phyloP scores from a whole-genome alignment of 2,113 vertebrate genomes.

The Dolichallabes microphthalmus region DNA sequence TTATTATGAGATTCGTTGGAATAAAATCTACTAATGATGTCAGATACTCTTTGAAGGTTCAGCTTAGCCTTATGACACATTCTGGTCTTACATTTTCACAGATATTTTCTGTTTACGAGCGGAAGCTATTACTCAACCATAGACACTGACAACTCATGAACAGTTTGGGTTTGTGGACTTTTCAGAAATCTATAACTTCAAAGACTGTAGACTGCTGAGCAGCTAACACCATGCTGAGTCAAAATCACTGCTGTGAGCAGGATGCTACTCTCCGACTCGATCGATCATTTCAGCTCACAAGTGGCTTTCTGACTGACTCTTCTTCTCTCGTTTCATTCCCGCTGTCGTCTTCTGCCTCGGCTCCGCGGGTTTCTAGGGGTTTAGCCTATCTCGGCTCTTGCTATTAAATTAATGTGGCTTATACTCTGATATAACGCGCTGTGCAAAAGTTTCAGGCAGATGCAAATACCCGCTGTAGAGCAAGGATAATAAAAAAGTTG shows the following conservation, averaged over 20 bases:
- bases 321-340: constrained; percentile 19
- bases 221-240: constrained; percentile 22
- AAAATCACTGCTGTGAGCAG: constrained; percentile 26
- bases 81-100: background rate
- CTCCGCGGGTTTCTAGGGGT: constrained; percentile 49
- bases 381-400: constrained; percentile 24
- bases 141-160: background rate
- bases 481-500: too few species aligned
- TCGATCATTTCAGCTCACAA: constrained; percentile 47
- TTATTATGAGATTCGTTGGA: background rate
- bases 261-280: constrained; percentile 13
- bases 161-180: background rate
- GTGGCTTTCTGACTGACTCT: constrained; percentile 37
- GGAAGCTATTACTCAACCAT: constrained; percentile 6
- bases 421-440: background rate
- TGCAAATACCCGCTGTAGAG: too few species aligned
- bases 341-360: constrained; percentile 42
- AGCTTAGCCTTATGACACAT: constrained; percentile 5
- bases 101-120: background rate
- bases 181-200: constrained; percentile 17
- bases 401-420: constrained; percentile 48
- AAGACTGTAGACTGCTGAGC: background rate
- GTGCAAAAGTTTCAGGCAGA: too few species aligned
- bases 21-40: constrained; percentile 7
- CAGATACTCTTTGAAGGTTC: constrained; percentile 1